Conservation (phyloP, 2,888 invertebrate genomes). For the Rhynchonema sp. region DNA sequence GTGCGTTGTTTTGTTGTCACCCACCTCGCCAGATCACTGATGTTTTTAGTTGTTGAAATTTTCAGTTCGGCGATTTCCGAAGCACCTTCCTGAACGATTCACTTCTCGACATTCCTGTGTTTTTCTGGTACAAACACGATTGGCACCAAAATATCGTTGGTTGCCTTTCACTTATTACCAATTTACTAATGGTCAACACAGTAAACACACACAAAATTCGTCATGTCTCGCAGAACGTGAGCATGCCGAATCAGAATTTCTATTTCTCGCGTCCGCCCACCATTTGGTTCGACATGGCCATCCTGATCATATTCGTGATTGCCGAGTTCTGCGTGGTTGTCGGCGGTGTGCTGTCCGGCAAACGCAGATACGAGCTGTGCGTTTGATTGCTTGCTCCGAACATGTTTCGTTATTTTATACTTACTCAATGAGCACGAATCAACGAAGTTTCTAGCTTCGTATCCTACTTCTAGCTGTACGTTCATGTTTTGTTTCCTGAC, state of each 20-base stretch:
- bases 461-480: neutral
- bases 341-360: slow-evolving; percentile 17
- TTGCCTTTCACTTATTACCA: neutral
- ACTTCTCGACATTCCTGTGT: neutral
- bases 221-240: too few relatives aligned
- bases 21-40: too few relatives aligned
- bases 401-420: too few relatives aligned
- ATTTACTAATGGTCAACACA: neutral
- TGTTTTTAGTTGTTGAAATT: neutral
- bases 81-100: neutral
- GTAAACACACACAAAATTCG: neutral
- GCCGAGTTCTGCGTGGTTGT: slow-evolving; percentile 18
- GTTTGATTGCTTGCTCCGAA: too few relatives aligned
- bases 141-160: neutral
- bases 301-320: slow-evolving; percentile 18
- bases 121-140: neutral
- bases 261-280: slow-evolving; percentile 16
- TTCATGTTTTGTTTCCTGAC: neutral
- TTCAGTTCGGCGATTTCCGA: slow-evolving; percentile 1
- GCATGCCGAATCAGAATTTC: too few relatives aligned
- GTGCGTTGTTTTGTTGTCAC: too few relatives aligned
- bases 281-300: slow-evolving; percentile 13
- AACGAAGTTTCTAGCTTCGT: too few relatives aligned
- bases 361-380: neutral
- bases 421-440: too few relatives aligned